phyloP scores from a whole-genome alignment of 2,113 vertebrate species.

The Phyllopteryx taeniolatus region DNA sequence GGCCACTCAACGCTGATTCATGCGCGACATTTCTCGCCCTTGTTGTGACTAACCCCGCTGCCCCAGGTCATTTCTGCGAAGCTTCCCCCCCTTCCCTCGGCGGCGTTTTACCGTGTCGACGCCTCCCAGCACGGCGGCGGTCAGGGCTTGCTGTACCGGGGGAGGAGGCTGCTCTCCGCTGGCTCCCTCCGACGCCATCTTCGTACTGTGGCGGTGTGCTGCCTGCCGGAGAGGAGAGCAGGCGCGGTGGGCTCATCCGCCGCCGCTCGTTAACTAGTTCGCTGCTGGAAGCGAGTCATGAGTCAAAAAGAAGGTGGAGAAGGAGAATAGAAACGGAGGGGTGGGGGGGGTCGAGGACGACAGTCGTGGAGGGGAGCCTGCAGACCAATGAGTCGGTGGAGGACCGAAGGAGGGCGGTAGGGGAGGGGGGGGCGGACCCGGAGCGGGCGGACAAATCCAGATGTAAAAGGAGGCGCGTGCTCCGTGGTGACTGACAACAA shows the following conservation, averaged over 20 bases:
- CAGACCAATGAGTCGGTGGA: conserved; percentile 1
- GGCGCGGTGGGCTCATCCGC: conserved; percentile 61
- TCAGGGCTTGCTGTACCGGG: conserved; percentile 68
- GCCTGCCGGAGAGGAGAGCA: conserved; percentile 15
- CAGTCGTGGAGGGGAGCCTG: conserved; percentile 1
- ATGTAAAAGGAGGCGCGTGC: conserved; percentile 51
- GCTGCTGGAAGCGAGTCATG: conserved; percentile 50
- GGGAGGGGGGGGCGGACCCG: conserved; percentile 13
- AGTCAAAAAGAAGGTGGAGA: background rate
- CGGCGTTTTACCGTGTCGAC: conserved; percentile 71
- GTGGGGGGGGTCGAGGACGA: background rate
- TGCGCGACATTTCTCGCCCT: background rate
- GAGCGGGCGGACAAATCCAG: conserved; percentile 61
- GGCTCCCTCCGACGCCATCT: conserved; percentile 82
- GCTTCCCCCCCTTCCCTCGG: background rate
- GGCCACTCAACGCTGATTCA: conserved; percentile 10
- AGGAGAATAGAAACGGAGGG: background rate
- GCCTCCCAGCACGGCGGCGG: conserved; percentile 67
- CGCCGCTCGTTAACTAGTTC: conserved; percentile 70
- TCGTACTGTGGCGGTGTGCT: conserved; percentile 74
- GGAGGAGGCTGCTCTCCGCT: conserved; percentile 75
- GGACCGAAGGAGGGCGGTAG: background rate
- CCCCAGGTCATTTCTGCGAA: background rate
- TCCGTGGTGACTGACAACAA: conserved; percentile 58
- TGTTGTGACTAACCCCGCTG: background rate